These are phyloP conservation scores for Ochropleura leucogaster DNA, from an alignment of 2,888 invertebrate species.

Conservation along the genomic window DNA sequence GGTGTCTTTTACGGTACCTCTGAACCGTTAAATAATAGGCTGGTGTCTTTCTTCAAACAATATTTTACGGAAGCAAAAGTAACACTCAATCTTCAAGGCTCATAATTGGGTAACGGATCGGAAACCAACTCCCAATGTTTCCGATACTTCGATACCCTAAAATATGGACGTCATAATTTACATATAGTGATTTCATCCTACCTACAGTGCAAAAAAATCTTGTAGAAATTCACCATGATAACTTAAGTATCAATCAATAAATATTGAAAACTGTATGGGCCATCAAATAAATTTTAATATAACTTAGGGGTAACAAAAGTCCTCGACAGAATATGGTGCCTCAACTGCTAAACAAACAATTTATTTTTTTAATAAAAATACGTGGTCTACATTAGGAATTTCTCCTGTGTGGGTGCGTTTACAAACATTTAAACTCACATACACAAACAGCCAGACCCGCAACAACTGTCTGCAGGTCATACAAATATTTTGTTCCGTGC, in stretches of 20 bases:
- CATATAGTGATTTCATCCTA: not conserved
- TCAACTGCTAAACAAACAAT: too few relatives aligned
- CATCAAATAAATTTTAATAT: constrained; percentile 7
- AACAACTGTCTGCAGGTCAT: too few relatives aligned
- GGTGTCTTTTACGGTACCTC: not conserved
- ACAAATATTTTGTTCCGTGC: too few relatives aligned
- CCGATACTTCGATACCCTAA: constrained; percentile 1
- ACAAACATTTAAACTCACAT: too few relatives aligned
- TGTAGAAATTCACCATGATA: not conserved
- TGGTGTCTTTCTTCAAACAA: not conserved
- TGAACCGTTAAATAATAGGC: not conserved
- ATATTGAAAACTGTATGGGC: not conserved
- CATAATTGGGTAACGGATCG: constrained; percentile 51
- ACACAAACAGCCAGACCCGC: too few relatives aligned
- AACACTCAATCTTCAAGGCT: constrained; percentile 36
- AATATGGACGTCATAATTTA: constrained; percentile 32
- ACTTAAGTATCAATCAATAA: not conserved
- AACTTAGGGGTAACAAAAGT: too few relatives aligned
- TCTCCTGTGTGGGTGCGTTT: too few relatives aligned
- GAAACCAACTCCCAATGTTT: constrained; percentile 40
- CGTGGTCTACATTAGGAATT: too few relatives aligned
- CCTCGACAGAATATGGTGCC: too few relatives aligned
- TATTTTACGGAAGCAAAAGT: constrained; percentile 18
- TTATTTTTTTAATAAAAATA: too few relatives aligned
- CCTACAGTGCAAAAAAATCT: too few relatives aligned